Evolutionary conservation across 2,888 invertebrate species (phyloP), one percentile per base, ranked within the genome.

Genomic region (Aleiodes testaceus): DNA sequence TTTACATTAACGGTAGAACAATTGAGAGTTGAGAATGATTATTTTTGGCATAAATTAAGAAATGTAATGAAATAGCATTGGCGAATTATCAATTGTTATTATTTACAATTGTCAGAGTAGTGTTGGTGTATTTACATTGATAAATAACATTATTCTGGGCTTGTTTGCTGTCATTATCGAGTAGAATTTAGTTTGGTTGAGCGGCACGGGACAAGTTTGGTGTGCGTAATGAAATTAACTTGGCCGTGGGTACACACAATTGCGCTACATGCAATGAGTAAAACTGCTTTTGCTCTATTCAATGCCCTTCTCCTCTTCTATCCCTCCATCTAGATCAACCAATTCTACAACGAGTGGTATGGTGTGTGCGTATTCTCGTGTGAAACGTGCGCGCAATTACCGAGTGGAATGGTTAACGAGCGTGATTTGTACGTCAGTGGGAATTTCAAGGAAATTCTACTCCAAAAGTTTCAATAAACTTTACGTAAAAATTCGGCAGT

Each of bases 81-180:
- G 11, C 36, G 36, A 36, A 36, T 36, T 36, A 36, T 36, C 36
- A 36, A 11, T 36, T 36, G 11, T 36, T 36, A 36, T 36, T 36
- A 36, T 9, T 36, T 11, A 36, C 36, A 7, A 36, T 36, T 9
- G 1, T 36, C 36, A 36, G 9, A 36, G 11, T 7, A 11, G 18
- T 45, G 22, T 63, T 63, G 1, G 22, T 12, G 7, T 63, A 63
- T 63, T 63, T 63, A 22, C 63, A 22, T 4, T 12, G n/a, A 6
- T 18, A 63, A 63, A 47, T 63, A 59, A 63, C 45, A n/a, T 63
- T 26, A 22, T 63, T 22, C 63, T 14, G n/a, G 45, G 45, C 47
- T 63, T 63, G 63, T 63, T 63, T 63, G 63, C 45, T 63, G 45
- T 63, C 63, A 47, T 63, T 63, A 45, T 63, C 63, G 45, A 14